Base-by-base conservation (phyloP, 2,888 invertebrate genomes). In the Steromphala cineraria region DNA sequence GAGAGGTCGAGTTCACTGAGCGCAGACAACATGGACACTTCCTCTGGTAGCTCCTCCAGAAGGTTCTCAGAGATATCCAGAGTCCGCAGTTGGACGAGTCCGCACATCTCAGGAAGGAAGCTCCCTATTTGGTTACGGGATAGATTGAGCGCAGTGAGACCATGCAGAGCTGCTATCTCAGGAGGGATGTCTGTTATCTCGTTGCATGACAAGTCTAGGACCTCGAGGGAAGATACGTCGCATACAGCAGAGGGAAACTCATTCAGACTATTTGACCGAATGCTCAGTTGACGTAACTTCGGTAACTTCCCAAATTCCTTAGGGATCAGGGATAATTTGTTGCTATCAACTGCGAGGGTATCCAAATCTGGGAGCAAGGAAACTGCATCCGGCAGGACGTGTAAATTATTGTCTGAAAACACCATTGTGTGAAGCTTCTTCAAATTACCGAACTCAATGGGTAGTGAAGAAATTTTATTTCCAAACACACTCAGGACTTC, bases 1-100 rank as follows among this genome's bases (percentile, higher is more conserved):
- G 91, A 92, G n/a, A 92, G 81, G 79, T 92, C 89, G 17, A 92
- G 77, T 17, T 89, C 89, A 2, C 81, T 80, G 13, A 92, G 83
- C 7, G 76, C 53, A 10, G 31, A 55, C 76, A 98, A 94, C 89
- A 97, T 96, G 85, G 98, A 97, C 95, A 98, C 96, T 10, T 97
- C 97, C 62, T 89, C 89, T 1, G 91, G 90, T 24, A 91, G 82
- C 15, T 89, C 88, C 15, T 84, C 85, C 4, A 92, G 28, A 7
- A 77, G 40, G 81, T 92, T 92, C 75, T 86, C 82, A 5, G 91
- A 86, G 31, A 92, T 74, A 78, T 92, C 89, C 5, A 91, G 55
- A 62, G 85, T 81, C 46, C 88, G 85, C 21, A 92, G 80, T 24
- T 85, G 79, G 8, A 67, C 40, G 10, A 92, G 80, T 2, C 77